phyloP scores from a whole-genome alignment of 2,888 invertebrate species.

The Trachelus tabidus region DNA sequence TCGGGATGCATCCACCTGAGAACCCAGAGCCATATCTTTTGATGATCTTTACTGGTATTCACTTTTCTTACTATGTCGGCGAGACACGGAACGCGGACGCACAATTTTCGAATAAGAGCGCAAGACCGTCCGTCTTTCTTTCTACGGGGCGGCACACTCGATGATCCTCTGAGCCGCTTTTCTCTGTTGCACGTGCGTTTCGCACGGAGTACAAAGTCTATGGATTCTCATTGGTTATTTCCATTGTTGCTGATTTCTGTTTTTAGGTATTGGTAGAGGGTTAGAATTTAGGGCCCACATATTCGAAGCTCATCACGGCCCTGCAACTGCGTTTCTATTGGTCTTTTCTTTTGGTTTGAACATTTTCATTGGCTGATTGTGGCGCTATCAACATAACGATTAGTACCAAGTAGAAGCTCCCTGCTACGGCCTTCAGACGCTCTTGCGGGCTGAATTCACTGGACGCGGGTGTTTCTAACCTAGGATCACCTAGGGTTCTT shows the following conservation, averaged over 20 bases:
- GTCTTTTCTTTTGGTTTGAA: not conserved
- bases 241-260: not conserved
- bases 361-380: not conserved
- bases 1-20: conserved; percentile 60
- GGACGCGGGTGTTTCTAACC: not conserved
- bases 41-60: conserved; percentile 9
- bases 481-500: not conserved
- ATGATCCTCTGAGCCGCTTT: conserved; percentile 32
- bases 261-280: not conserved
- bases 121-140: conserved; percentile 28
- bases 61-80: not conserved
- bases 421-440: not conserved
- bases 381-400: not conserved
- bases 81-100: conserved; percentile 23
- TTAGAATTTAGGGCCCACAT: not conserved
- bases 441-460: not conserved
- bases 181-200: conserved; percentile 51
- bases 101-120: conserved; percentile 25
- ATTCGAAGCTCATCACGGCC: not conserved
- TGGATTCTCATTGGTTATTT: conserved; percentile 24
- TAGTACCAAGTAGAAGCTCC: not conserved
- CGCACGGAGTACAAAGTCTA: conserved; percentile 49
- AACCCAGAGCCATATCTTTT: conserved; percentile 62
- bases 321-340: not conserved
- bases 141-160: conserved; percentile 37